A percentile compares a stretch with the other conserved stretches of the same genome.
phyloP scores from a whole-genome alignment of 2,113 vertebrate genomes.

The Salminus brasiliensis region DNA sequence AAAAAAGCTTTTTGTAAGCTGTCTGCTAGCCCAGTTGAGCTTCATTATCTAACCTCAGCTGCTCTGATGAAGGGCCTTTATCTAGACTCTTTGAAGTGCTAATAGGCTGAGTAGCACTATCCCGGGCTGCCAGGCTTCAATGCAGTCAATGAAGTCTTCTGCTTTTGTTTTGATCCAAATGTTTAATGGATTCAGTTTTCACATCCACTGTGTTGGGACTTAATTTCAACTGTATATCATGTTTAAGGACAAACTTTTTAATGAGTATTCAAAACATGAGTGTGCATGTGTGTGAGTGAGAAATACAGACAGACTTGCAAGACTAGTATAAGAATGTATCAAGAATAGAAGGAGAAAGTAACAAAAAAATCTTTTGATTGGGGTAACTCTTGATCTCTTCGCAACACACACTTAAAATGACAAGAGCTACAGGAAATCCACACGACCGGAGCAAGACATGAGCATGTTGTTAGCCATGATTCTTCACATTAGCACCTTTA shows the following conservation, averaged over 20 bases:
- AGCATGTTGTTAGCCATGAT: neutral
- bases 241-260: too few species aligned
- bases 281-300: neutral
- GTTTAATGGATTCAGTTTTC: neutral
- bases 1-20: neutral
- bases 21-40: constrained; percentile 5
- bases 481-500: neutral
- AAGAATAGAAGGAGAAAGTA: neutral
- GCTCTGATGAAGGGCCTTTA: neutral
- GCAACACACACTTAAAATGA: neutral
- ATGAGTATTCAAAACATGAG: too few species aligned
- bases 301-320: neutral
- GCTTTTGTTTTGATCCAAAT: neutral
- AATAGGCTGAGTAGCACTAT: constrained; percentile 19
- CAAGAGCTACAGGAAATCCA: neutral
- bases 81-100: constrained; percentile 3
- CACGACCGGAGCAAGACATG: neutral
- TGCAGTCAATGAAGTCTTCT: neutral
- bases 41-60: neutral
- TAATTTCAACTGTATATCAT: neutral
- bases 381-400: neutral
- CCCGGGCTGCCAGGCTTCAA: constrained; percentile 21
- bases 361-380: neutral
- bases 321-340: neutral
- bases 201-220: neutral